Percentiles rank a stretch among this genome's conserved stretches.
Evolutionary conservation across 2,797 vertebrate genomes (phyloP).

Genomic region (Phataginus tetradactyla): DNA sequence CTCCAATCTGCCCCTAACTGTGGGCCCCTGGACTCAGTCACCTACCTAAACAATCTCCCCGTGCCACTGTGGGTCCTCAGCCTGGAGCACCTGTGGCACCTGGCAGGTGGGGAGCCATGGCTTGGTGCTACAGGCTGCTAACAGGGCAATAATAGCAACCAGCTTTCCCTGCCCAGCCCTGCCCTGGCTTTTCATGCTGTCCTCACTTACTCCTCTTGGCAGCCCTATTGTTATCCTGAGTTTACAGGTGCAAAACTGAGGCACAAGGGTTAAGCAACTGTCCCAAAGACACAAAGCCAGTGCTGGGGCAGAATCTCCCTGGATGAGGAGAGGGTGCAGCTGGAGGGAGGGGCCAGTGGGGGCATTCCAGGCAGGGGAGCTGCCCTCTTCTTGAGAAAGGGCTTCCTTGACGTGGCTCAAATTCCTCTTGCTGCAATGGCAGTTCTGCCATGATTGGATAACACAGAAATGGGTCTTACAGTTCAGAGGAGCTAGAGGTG

Average conservation of each 20-base stretch:
- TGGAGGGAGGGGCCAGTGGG: background rate
- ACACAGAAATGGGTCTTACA: background rate
- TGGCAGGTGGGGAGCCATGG: background rate
- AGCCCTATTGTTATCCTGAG: background rate
- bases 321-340: background rate
- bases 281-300: background rate
- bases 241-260: background rate
- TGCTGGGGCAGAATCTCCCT: background rate
- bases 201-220: background rate
- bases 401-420: background rate
- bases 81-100: background rate
- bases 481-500: background rate
- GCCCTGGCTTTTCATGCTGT: background rate
- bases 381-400: background rate
- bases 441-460: background rate
- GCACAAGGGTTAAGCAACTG: background rate
- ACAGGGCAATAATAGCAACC: background rate
- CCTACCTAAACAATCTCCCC: background rate
- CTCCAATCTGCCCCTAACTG: background rate
- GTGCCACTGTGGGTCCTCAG: background rate
- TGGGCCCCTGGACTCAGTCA: background rate
- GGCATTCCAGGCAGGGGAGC: background rate
- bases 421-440: background rate
- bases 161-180: background rate
- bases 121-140: background rate